These are phyloP conservation scores for Champsocephalus gunnari DNA, from an alignment of 2,797 vertebrate genomes.

Conservation along the genomic window DNA sequence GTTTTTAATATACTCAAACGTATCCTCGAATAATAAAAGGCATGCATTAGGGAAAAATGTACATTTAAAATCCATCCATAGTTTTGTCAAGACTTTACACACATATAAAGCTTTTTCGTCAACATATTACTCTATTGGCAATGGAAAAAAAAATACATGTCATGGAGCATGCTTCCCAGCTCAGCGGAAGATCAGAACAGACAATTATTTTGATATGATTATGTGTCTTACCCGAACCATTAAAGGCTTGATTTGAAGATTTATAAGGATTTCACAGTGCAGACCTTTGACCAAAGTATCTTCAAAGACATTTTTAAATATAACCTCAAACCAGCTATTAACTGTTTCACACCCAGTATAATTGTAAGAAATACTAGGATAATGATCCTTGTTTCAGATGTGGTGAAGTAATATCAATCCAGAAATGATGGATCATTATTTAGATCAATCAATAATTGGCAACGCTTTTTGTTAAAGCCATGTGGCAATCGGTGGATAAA, in stretches of 20 bases:
- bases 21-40: not conserved
- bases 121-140: not conserved
- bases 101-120: not conserved
- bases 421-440: not conserved
- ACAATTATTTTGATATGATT: not conserved
- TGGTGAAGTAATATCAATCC: not conserved
- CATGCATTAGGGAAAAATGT: not conserved
- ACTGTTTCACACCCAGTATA: not conserved
- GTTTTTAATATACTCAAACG: not conserved
- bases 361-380: not conserved
- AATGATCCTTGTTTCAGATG: not conserved
- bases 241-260: constrained; percentile 15
- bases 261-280: not conserved
- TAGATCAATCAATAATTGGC: not conserved
- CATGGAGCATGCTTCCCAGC: not conserved
- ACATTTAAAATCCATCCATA: not conserved
- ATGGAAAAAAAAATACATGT: not conserved
- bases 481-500: not conserved
- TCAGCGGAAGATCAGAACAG: constrained; percentile 1
- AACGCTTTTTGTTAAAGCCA: not conserved
- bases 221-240: not conserved
- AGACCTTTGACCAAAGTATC: not conserved
- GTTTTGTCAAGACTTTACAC: not conserved
- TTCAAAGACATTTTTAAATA: not conserved
- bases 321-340: not conserved